Conservation (phyloP, 2,797 vertebrate species). For the Micrastur ruficollis region DNA sequence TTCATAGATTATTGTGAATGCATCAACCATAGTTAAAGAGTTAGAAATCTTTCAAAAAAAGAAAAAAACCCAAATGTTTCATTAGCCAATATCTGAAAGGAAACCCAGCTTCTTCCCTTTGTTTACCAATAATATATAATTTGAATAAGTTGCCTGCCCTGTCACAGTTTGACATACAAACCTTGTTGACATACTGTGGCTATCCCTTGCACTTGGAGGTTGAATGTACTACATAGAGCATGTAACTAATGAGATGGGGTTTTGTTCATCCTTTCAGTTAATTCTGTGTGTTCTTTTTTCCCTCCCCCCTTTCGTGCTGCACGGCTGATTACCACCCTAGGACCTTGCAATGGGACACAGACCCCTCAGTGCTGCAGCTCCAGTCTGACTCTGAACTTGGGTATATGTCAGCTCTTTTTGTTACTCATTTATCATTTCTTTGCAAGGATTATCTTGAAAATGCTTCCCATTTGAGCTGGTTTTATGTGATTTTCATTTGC, state of each 20-base stretch:
- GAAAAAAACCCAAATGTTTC: background rate
- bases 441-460: slow-evolving; percentile 65
- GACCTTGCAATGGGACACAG: slow-evolving; percentile 99
- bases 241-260: slow-evolving; percentile 47
- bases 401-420: slow-evolving; percentile 84
- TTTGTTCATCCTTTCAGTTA: slow-evolving; percentile 74
- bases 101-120: background rate
- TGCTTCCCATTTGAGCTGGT: slow-evolving; percentile 34
- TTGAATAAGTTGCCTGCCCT: background rate
- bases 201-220: slow-evolving; percentile 10
- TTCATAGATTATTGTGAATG: background rate
- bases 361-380: slow-evolving; percentile 98
- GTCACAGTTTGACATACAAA: background rate
- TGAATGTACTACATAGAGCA: slow-evolving; percentile 49
- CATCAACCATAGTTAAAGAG: background rate
- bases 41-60: background rate
- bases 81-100: background rate
- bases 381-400: slow-evolving; percentile 97
- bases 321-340: slow-evolving; percentile 81
- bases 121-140: background rate
- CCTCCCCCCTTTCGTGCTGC: slow-evolving; percentile 72
- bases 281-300: slow-evolving; percentile 82
- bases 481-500: slow-evolving; percentile 23
- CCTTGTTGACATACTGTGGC: background rate
- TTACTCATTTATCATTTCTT: slow-evolving; percentile 60